Evolutionary conservation across 2,888 invertebrate species (phyloP), one percentile per base, ranked within the genome.

Genomic region (Lathronympha strigana): DNA sequence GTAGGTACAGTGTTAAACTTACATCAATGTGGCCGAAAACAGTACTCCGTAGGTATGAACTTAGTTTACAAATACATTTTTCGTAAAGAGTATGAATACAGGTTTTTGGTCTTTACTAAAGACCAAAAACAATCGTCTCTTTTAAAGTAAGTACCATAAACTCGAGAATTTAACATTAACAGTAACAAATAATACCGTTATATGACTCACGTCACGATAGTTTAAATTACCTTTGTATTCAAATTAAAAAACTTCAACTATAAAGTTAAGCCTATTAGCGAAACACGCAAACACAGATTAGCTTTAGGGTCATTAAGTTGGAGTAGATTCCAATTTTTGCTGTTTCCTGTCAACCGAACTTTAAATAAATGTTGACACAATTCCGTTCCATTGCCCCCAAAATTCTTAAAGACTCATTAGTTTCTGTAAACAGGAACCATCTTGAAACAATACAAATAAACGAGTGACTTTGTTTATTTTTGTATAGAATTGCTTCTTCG

Each of bases 401-500:
- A 23, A 84, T 86, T 84, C 83, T 83, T 79, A 82, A 84, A 83
- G 82, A 84, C 73, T 85, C 83, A 83, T 86, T 83, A 86, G 83
- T 86, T 82, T 76, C 77, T 78, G 78, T 80, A 80, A 78, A 80
- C 78, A 73, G 76, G 76, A 77, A 76, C 78, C 81, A 78, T 81
- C 82, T 80, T 80, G 82, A 81, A 78, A 84, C 84, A 87, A 77
- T 83, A 86, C 84, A 89, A 89, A 90, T 83, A 88, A 83, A 86
- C 82, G 81, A 85, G 80, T 81, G 84, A 84, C 82, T 81, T 77
- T 87, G 84, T 89, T 89, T 89, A 88, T 88, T 89, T 89, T 86
- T 83, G 84, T 83, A 82, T 83, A 80, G 80, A 78, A 89, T 87
- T 83, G 83, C 82, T 82, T 84, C 83, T 89, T 88, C 80, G 86